Evolutionary conservation across 1,140 invertebrate genomes (phyloP).

Genomic region (Neuroterus valhalla): DNA sequence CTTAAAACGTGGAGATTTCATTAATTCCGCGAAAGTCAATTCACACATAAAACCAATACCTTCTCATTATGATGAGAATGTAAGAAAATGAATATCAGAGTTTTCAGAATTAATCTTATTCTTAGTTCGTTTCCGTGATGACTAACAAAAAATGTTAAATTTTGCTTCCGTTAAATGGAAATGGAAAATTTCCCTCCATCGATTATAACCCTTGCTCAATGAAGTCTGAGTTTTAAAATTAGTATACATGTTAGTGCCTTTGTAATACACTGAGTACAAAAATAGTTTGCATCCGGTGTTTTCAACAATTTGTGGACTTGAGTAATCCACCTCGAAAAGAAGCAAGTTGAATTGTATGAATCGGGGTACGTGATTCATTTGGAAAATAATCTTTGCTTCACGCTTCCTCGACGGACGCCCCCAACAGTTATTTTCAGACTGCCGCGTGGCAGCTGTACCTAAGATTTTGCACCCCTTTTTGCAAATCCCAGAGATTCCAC

Average conservation of each 20-base stretch:
- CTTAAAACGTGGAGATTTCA: no score
- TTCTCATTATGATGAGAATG: no score
- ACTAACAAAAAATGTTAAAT: no score
- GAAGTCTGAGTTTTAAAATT: conserved; percentile 1
- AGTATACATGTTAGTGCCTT: neutral
- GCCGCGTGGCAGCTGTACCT: neutral
- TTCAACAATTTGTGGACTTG: neutral
- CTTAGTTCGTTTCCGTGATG: no score
- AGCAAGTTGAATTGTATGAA: conserved; percentile 32
- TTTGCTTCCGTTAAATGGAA: neutral
- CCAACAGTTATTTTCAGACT: conserved; percentile 30
- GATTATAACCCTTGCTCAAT: neutral
- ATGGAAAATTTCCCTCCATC: conserved; percentile 4
- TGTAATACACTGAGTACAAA: neutral
- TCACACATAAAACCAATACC: no score
- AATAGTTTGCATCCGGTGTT: neutral
- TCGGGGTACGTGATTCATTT: conserved; percentile 45
- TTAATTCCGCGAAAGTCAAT: no score
- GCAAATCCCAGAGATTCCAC: conserved; percentile 14
- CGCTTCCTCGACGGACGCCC: conserved; percentile 28
- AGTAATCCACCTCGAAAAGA: conserved; percentile 23
- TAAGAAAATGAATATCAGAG: no score
- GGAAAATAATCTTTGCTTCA: conserved; percentile 45
- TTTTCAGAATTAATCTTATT: no score
- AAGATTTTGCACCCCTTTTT: conserved; percentile 23